Evolutionary conservation across 2,888 invertebrate species (phyloP), one percentile per base, ranked within the genome.

Genomic region (Myopa testacea): DNA sequence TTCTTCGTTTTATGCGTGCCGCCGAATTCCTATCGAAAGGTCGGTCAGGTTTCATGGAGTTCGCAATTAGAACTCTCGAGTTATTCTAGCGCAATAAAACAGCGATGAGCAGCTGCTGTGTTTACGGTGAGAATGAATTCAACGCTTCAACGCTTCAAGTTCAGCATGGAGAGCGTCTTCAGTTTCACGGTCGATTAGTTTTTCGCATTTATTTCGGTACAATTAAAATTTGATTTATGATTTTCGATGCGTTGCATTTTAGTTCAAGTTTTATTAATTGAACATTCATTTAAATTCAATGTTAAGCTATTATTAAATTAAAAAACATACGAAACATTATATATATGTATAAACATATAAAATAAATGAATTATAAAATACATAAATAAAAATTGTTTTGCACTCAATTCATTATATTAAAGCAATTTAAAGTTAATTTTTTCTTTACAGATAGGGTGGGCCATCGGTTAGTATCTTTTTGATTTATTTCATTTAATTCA

Each of bases 161-260:
- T 74, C 52, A 74, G 50, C 52, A 52, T 38, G 65, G 40, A 62
- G 26, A 34, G 58, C 68, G 60, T 75, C 75, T 75, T 75, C 75
- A 65, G 19, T 75, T 75, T 75, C 75, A 75, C 40, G 75, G 75
- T 62, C 69, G 62, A 63, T 60, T 68, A 5, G 75, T 60, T 75
- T 75, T 69, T 75, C 26, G 34, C 34, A 52, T 63, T 45, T 75
- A 34, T 19, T 55, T 52, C 58, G 5, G 16, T 55, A 16, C 19
- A 60, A 50, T n/a, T 62, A 40, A 73, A 73, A 62, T 19, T 63
- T 73, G 63, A 63, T 75, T 58, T 69, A 58, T 26, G 52, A 52
- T 16, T 38, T 40, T 67, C 14, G 10, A n/a, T 26, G 37, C 72
- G 60, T 60, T 52, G 52, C 16, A 37, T 34, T 34, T n/a, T n/a